Evolutionary conservation across 64 coral and sea anemone species (phyloP), one percentile per base, ranked within the genome.

Genomic region (Montipora efflorescens): DNA sequence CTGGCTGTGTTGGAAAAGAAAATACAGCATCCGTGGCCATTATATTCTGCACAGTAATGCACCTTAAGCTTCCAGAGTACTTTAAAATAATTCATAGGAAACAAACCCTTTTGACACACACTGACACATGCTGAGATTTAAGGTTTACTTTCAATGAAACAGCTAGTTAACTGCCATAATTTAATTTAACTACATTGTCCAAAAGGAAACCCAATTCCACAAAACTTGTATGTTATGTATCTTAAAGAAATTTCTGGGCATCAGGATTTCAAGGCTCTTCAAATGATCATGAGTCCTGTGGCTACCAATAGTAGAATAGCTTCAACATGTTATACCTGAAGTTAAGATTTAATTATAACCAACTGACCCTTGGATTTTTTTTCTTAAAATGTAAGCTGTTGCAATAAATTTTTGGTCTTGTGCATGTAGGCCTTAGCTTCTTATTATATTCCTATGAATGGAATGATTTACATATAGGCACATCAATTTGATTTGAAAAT

Each of bases 401-500:
- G 67, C 67, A 70, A 21, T 70, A 70, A 70, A 70, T 70, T 21
- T 70, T 70, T 19, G 67, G 67, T 70, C 67, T 70, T 70, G 67
- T 70, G 67, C 67, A 70, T 15, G 67, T 70, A 15, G 67, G 67
- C 67, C 67, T 70, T 70, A 70, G n/a, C 21, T 70, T 70, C 8
- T 19, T 21, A 70, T 70, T 70, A 70, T 70, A 70, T 70, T 70
- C 67, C 13, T 19, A 70, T 70, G 67, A 21, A 70, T 70, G 67
- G 21, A 70, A 70, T 19, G 14, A 0, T 70, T 70, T 70, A 70
- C 19, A 70, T 70, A 70, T 70, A 16, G 15, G 21, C 67, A 70
- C 67, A 70, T 70, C 67, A 70, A 19, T 70, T 70, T 70, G 67
- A 70, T 70, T 70, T 19, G 67, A 70, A 70, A 70, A 70, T 70